Evolutionary conservation across 2,888 invertebrate species (phyloP).

Genomic region (Eustalomyia histrio): DNA sequence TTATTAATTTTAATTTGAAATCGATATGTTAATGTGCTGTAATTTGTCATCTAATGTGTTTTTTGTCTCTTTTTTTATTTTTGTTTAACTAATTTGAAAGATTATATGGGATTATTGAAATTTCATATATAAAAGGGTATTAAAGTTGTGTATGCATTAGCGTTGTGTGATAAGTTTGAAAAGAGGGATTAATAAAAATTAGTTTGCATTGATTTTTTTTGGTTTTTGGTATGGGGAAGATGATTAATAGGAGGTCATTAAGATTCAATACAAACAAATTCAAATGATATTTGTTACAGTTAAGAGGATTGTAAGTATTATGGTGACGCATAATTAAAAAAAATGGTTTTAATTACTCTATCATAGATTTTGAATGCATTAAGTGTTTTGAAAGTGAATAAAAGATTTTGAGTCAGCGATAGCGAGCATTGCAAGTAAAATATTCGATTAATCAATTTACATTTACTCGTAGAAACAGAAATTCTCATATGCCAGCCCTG

Average conservation of each 20-base stretch:
- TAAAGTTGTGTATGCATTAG: slow-evolving; percentile 31
- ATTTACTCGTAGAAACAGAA: too few relatives aligned
- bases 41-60: slow-evolving; percentile 40
- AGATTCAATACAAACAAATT: neutral
- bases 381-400: too few relatives aligned
- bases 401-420: too few relatives aligned
- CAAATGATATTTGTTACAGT: neutral
- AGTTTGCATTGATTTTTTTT: slow-evolving; percentile 31
- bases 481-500: too few relatives aligned
- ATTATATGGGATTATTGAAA: slow-evolving; percentile 47
- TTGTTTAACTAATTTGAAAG: slow-evolving; percentile 5
- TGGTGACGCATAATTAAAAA: neutral
- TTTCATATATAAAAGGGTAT: neutral
- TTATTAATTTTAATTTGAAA: slow-evolving; percentile 28
- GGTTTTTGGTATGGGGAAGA: neutral
- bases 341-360: neutral
- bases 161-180: slow-evolving; percentile 34
- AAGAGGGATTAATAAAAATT: slow-evolving; percentile 47
- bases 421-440: too few relatives aligned
- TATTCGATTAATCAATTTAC: too few relatives aligned
- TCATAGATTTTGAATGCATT: too few relatives aligned
- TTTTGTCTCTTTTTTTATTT: neutral
- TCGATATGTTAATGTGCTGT: slow-evolving; percentile 47
- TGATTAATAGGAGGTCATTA: neutral
- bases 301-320: neutral